Base-by-base conservation (phyloP, 2,888 invertebrate species). In the Drosophila picticornis region DNA sequence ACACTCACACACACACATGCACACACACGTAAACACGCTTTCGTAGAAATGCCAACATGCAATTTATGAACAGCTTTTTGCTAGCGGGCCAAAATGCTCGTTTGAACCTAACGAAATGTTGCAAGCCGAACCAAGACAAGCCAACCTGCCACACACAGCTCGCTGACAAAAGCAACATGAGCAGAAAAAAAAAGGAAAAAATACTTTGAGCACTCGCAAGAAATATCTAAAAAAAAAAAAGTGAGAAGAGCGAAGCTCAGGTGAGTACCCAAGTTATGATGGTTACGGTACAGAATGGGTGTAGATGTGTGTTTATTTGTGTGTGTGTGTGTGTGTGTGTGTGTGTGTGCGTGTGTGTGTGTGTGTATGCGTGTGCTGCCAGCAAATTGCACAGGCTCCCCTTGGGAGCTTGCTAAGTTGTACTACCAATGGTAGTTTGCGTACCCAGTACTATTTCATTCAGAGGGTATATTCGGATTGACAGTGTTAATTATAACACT, bases 21-120 rank as follows among this genome's bases (percentile, higher is more conserved):
- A 58, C 51, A 40, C 22, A 53, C 31, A 43, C 51, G 57, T 56
- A 56, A 43, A 32, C 61, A 60, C 51, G 63, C 34, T 48, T 50
- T n/a, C 48, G 36, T 66, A 74, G 43, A 72, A 81, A 90, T 88
- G 87, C 84, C 84, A 90, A 89, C 90, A 89, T 90, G 87, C 87
- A 87, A 87, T 87, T 90, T 87, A 89, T 87, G 90, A 90, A 90
- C 87, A 78, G 84, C 62, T 84, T 86, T 85, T 88, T 78, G 84
- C 89, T 77, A 31, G 80, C 74, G 84, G 80, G 77, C 80, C 87
- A 73, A 89, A 90, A 90, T 83, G 88, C 90, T 80, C 86, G 89
- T 85, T 88, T 88, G 86, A 88, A 88, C 66, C 80, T 76, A 83
- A 82, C 88, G 70, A 74, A 84, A 90, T 80, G 85, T 83, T 83